Evolutionary conservation across 1,140 invertebrate species (phyloP).

Genomic region (Whitmania pigra): DNA sequence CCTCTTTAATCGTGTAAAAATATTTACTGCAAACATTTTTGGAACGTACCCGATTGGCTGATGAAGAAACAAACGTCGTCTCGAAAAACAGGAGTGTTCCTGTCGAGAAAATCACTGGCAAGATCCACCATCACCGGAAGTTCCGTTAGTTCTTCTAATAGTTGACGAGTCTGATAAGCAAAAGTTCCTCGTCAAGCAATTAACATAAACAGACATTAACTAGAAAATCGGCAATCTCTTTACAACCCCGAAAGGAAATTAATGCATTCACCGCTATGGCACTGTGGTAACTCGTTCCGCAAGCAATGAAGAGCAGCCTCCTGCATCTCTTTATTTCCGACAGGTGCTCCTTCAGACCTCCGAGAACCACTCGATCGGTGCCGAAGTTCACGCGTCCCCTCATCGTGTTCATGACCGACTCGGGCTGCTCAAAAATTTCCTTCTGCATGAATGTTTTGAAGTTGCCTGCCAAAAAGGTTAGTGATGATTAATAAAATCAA

Average conservation of each 20-base stretch:
- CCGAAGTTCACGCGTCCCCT: slow-evolving; percentile 84
- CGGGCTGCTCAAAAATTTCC: slow-evolving; percentile 99
- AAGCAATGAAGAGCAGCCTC: slow-evolving; percentile 89
- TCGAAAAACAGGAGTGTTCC: slow-evolving; percentile 93
- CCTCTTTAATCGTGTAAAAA: background rate
- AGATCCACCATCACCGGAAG: slow-evolving; percentile 96
- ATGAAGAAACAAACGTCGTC: slow-evolving; percentile 99
- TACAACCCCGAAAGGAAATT: too few species aligned
- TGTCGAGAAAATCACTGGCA: slow-evolving; percentile 93
- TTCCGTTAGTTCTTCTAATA: slow-evolving; percentile 94
- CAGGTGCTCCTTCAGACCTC: slow-evolving; percentile 90
- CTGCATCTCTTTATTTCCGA: slow-evolving; percentile 92
- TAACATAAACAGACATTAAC: too few species aligned
- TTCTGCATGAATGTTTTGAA: slow-evolving; percentile 99
- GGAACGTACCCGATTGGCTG: slow-evolving; percentile 38
- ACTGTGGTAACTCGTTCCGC: slow-evolving; percentile 97
- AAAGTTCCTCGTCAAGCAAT: background rate
- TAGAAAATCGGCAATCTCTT: too few species aligned
- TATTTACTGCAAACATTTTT: slow-evolving; percentile 10
- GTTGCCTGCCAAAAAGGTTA: slow-evolving; percentile 51
- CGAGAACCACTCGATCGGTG: slow-evolving; percentile 51
- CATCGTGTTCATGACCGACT: slow-evolving; percentile 99
- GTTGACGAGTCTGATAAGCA: slow-evolving; percentile 62
- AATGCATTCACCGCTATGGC: slow-evolving; percentile 63
- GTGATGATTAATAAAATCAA: too few species aligned